These are phyloP conservation scores for Microtus richardsoni DNA, from an alignment of 2,113 vertebrate genomes.

Conservation along the genomic window DNA sequence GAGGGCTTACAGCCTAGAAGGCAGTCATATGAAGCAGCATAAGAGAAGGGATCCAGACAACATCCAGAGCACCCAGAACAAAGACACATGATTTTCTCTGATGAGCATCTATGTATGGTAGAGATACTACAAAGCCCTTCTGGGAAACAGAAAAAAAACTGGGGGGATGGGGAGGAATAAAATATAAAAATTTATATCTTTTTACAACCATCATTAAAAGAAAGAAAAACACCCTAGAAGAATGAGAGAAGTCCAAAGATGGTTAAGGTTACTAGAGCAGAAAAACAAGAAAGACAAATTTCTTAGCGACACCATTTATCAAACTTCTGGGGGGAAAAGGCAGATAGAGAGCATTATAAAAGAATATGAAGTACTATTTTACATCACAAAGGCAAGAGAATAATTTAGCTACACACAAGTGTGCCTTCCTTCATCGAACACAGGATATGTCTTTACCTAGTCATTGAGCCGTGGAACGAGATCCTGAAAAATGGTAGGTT, in stretches of 20 bases:
- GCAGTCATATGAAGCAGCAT: neutral
- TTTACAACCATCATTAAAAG: neutral
- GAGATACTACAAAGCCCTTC: neutral
- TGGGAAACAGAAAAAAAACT: neutral
- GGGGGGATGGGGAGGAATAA: neutral
- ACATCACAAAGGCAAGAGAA: neutral
- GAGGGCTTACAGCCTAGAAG: rapidly evolving
- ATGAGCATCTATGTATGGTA: neutral
- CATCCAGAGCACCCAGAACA: rapidly evolving
- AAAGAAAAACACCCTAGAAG: conserved; percentile 61
- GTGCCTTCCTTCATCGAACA: neutral
- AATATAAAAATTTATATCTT: neutral
- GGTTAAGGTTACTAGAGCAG: conserved; percentile 40
- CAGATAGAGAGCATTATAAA: neutral
- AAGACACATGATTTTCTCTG: neutral
- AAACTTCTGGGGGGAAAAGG: neutral
- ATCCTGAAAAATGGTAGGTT: neutral
- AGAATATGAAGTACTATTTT: neutral
- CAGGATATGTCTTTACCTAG: neutral
- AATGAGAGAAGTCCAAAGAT: conserved; percentile 35
- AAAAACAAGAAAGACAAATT: conserved; percentile 60
- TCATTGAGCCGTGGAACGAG: neutral
- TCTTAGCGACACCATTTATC: conserved; percentile 43
- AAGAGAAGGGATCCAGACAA: neutral
- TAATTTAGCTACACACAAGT: neutral